Base-by-base conservation (phyloP, 2,888 invertebrate species). In the Molanna angustata region DNA sequence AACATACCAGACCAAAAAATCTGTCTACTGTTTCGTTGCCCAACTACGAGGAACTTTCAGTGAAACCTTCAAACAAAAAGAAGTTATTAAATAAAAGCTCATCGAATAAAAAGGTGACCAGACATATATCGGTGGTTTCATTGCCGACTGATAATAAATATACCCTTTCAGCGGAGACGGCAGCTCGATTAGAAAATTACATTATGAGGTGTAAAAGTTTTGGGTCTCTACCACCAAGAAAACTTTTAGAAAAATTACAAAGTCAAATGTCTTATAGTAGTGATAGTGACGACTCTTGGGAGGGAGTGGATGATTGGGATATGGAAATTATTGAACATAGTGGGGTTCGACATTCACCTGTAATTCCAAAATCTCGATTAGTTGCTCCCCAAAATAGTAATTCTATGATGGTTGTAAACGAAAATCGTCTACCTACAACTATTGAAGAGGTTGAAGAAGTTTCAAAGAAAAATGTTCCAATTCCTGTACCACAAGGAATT, bases 11-110 rank as follows among this genome's bases (percentile, higher is more conserved):
- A 59, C 66, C 66, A 52, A 78, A 77, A 63, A 76, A 73, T 61
- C 65, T 69, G 48, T 79, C 78, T 42, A 74, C 77, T 2, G 70
- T 74, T 49, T 79, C 79, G 14, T 63, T 80, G 50, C 79, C 79
- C 13, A 78, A 77, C 64, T 78, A 77, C 64, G 72, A 67, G 60
- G 77, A 79, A 59, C 63, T 77, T 41, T 70, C 69, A 62, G 16
- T 39, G 3, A 46, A 41, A 14, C 22, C 32, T 21, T 31, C 27
- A 14, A 32, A 18, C 13, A 21, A 11, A n/a, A 47, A 47, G 37
- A n/a, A 20, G 20, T 7, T 19, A 2, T 17, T 27, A 9, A 35
- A 43, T 3, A 33, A 31, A 7, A 39, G 35, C 4, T 33, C 21
- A 56, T 60, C 21, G 61, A 63, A 17, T 60, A 60, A 60, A 17